A percentile compares a stretch with the other conserved stretches of the same genome.
Conservation (phyloP, 2,797 vertebrate species). For the Pseudocheirus occidentalis region DNA sequence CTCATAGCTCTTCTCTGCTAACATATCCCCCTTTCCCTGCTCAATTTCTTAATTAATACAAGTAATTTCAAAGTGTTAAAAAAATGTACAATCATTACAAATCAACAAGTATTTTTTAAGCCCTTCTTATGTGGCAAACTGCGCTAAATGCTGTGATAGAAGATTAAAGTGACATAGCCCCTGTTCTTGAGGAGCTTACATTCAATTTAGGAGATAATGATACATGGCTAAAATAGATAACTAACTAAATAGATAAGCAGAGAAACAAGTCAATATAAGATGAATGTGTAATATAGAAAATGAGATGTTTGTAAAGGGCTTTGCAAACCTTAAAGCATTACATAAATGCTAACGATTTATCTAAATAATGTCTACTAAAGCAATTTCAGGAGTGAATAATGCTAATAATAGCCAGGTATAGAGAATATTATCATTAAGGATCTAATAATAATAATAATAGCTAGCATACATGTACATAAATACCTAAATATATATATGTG, state of each 20-base stretch:
- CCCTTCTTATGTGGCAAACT: neutral
- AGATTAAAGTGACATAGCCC: neutral
- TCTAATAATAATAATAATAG: neutral
- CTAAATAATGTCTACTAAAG: neutral
- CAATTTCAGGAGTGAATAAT: neutral
- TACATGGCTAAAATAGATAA: neutral
- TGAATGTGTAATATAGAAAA: neutral
- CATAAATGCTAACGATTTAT: neutral
- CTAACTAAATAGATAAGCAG: neutral
- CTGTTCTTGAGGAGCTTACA: neutral
- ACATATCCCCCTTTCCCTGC: slow-evolving; percentile 3
- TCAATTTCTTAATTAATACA: slow-evolving; percentile 12
- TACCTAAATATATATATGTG: neutral
- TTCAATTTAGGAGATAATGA: neutral
- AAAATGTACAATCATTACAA: neutral
- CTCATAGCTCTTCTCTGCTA: neutral
- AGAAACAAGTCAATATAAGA: neutral
- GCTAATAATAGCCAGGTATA: neutral
- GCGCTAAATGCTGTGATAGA: neutral
- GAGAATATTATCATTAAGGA: neutral
- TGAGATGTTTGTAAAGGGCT: neutral
- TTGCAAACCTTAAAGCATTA: neutral
- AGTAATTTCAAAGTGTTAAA: neutral
- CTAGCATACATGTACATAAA: neutral
- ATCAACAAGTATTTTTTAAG: neutral